Evolutionary conservation across 2,113 vertebrate species (phyloP).

Genomic region (Hepsetus odoe): DNA sequence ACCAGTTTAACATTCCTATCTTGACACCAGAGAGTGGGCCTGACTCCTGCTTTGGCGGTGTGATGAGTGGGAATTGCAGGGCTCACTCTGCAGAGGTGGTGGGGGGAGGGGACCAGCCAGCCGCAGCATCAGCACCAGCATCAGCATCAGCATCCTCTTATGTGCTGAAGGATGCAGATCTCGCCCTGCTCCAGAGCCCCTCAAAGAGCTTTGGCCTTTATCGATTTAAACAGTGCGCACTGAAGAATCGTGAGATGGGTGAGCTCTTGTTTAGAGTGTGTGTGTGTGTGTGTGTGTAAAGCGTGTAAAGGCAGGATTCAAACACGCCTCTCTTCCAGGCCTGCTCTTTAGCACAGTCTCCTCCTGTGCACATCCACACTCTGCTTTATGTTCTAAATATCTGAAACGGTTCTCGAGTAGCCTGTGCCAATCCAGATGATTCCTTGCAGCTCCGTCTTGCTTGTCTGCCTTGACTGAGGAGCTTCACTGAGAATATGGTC

Average conservation of each 20-base stretch:
- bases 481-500: neutral
- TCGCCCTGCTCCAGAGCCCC: neutral
- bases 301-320: slow-evolving; percentile 4
- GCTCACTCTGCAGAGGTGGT: slow-evolving; percentile 9
- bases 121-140: neutral
- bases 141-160: neutral
- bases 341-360: slow-evolving; percentile 9
- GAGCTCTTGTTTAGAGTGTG: slow-evolving; percentile 18
- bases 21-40: neutral
- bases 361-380: slow-evolving; percentile 20
- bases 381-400: neutral
- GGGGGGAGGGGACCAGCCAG: neutral
- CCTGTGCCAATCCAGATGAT: neutral
- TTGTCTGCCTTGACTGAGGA: neutral
- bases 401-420: neutral
- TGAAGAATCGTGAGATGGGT: neutral
- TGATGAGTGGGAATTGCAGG: neutral
- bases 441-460: neutral
- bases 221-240: slow-evolving; percentile 3
- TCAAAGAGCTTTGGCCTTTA: slow-evolving; percentile 24
- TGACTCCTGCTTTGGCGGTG: neutral
- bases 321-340: neutral
- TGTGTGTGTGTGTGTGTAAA: slow-evolving; percentile 22
- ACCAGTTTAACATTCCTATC: neutral
- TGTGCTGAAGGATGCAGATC: neutral